Conservation (phyloP, 2,113 vertebrate genomes). For the Sturnus vulgaris region DNA sequence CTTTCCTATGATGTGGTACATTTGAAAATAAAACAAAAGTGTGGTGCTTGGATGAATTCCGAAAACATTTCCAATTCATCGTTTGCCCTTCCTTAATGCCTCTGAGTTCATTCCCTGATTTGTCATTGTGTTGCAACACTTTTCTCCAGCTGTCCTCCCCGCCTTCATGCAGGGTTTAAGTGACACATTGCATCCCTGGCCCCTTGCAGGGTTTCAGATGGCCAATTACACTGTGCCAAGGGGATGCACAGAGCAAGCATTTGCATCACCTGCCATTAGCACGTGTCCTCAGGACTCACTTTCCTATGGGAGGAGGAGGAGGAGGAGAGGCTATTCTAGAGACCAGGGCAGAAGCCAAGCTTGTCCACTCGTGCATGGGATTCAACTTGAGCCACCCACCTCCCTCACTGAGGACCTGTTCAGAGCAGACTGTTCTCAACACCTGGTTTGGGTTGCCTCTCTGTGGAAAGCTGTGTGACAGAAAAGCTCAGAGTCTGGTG, state of each 20-base stretch:
- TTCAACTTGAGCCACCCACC: neutral
- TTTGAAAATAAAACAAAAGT: neutral
- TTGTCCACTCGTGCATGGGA: neutral
- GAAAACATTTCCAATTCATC: neutral
- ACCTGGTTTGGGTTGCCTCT: neutral
- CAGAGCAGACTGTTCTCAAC: accelerated
- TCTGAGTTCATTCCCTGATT: neutral
- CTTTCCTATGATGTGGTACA: neutral
- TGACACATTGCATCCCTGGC: neutral
- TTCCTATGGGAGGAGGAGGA: neutral
- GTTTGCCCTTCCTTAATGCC: neutral
- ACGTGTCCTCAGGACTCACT: neutral
- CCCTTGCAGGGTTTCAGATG: neutral
- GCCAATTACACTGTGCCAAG: neutral
- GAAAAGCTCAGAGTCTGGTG: neutral
- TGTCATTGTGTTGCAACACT: neutral
- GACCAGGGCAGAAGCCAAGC: neutral
- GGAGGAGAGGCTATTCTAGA: neutral
- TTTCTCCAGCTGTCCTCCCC: neutral
- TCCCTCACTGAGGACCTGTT: neutral
- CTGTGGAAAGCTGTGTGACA: neutral
- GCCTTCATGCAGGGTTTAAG: neutral
- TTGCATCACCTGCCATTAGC: neutral
- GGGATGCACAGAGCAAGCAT: neutral
- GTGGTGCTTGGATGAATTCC: neutral